Evolutionary conservation across 2,113 vertebrate genomes (phyloP).

Genomic region (Pelmatolapia mariae): DNA sequence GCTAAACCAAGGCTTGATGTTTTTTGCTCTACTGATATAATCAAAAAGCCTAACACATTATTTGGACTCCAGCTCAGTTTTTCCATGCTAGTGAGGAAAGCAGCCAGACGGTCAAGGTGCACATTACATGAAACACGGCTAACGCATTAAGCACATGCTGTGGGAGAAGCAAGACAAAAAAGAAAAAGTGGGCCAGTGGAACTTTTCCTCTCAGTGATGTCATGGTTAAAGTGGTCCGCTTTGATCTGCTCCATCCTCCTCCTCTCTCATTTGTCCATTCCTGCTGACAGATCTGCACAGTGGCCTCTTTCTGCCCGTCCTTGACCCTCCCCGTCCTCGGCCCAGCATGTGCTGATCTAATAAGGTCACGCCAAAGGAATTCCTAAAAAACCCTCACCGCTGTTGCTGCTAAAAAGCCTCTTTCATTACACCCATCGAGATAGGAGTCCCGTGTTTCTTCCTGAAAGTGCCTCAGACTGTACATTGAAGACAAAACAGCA

Average conservation of each 20-base stretch:
- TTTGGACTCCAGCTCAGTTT: not conserved
- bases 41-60: conserved; percentile 21
- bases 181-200: not conserved
- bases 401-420: conserved; percentile 46
- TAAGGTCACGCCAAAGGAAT: conserved; percentile 71
- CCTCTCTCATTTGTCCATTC: not conserved
- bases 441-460: not conserved
- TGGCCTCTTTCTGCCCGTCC: conserved; percentile 59
- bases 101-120: not conserved
- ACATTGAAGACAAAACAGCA: conserved; percentile 21
- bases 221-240: conserved; percentile 23
- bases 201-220: conserved; percentile 54
- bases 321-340: conserved; percentile 22
- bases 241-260: not conserved
- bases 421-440: conserved; percentile 58
- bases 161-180: not conserved
- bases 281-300: conserved; percentile 55
- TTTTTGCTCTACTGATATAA: conserved; percentile 6
- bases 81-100: conserved; percentile 3
- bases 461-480: not conserved
- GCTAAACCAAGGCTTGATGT: conserved; percentile 15
- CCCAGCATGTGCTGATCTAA: conserved; percentile 36
- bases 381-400: conserved; percentile 17
- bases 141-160: conserved; percentile 17
- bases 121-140: conserved; percentile 8